These are phyloP conservation scores for Ditula angustiorana DNA, from an alignment of 2,888 invertebrate species.

Conservation along the genomic window DNA sequence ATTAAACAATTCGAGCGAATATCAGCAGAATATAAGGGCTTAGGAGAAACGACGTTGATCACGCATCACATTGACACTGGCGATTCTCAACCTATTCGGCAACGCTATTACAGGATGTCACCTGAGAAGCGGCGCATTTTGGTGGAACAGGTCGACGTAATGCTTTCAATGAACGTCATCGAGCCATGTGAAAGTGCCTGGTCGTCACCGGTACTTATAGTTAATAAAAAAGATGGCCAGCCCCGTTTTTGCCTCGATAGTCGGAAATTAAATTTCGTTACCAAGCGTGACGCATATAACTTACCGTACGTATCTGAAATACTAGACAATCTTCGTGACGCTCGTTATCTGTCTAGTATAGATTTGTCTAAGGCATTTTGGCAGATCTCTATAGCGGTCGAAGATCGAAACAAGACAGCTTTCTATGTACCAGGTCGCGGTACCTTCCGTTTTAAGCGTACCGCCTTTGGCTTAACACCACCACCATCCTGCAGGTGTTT, in stretches of 20 bases:
- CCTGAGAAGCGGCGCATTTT: background rate
- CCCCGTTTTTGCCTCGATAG: background rate
- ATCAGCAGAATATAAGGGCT: constrained; percentile 36
- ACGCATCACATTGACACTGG: constrained; percentile 4
- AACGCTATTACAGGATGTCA: background rate
- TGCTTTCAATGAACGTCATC: too few species aligned
- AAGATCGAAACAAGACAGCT: too few species aligned
- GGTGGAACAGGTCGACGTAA: too few species aligned
- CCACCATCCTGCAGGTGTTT: too few species aligned
- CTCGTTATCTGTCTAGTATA: constrained; percentile 16
- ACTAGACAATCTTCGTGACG: background rate
- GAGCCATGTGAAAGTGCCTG: background rate
- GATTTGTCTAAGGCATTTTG: constrained; percentile 32
- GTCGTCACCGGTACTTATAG: background rate
- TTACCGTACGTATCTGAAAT: background rate
- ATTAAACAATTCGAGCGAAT: constrained; percentile 38
- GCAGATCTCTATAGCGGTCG: too few species aligned
- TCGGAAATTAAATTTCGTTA: background rate
- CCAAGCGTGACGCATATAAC: background rate
- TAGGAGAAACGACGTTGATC: constrained; percentile 44
- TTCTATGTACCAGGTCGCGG: too few species aligned
- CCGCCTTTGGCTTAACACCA: too few species aligned
- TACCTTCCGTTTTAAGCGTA: too few species aligned
- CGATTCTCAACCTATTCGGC: background rate
- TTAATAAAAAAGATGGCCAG: background rate